Evolutionary conservation across 2,888 invertebrate genomes (phyloP), one percentile per base, ranked within the genome.

Genomic region (Aporophyla nigra): DNA sequence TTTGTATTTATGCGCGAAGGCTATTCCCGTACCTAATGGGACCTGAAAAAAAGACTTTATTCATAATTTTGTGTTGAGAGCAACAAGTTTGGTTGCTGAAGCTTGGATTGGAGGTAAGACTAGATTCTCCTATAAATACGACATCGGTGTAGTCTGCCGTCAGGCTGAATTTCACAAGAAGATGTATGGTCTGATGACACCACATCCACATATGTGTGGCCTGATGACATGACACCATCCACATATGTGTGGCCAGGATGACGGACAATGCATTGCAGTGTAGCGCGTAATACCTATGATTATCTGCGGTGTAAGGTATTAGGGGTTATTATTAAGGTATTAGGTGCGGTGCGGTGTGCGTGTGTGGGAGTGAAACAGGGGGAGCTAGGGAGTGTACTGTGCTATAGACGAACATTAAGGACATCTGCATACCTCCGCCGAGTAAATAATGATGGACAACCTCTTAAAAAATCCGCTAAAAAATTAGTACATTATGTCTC

Each of bases 1-100:
- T 0, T 0, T 59, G 51, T 80, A 80, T 53, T 78, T 78, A 16
- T 80, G 80, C 24, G 19, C 7, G 0, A 78, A 12, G 7, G 14
- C 77, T 53, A 78, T 0, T 58, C 77, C 77, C n/a, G 81, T 4
- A 5, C 77, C 77, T 53, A 78, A 46, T 53, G 77, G 63, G n/a
- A 33, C 14, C 77, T 78, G 56, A 24, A 53, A 76, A 70, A 24
- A 5, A 33, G 7, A n/a, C 27, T 12, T 46, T 33, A 46, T 70
- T 65, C 6, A 46, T 61, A 21, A 62, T 69, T 62, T 62, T 63
- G 27, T 5, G n/a, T 43, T 9, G 24, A 43, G 21, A 43, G 19
- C 24, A 59, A 61, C 21, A 14, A 61, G 21, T 24, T 62, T 68
- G 46, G 12, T 46, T 24, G 19, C 24, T 24, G 46, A 24, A 3